Evolutionary conservation across 1,140 invertebrate genomes (phyloP).

Genomic region (Glossosoma conforme): DNA sequence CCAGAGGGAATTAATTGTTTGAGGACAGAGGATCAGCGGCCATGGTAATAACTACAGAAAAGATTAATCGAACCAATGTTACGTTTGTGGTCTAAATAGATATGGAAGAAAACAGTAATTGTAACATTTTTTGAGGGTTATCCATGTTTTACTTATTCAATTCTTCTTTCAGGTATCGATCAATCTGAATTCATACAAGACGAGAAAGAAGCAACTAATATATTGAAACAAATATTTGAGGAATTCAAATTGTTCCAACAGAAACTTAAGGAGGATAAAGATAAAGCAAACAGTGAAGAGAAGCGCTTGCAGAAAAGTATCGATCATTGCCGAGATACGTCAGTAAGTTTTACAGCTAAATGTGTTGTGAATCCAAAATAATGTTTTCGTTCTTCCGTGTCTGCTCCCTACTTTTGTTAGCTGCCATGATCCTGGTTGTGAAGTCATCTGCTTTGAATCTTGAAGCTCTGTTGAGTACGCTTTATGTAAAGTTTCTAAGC

Average conservation of each 20-base stretch:
- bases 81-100: conserved; percentile 14
- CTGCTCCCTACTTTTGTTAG: too few relatives aligned
- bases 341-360: conserved; percentile 37
- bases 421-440: too few relatives aligned
- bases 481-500: too few relatives aligned
- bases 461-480: too few relatives aligned
- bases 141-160: neutral
- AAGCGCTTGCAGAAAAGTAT: conserved; percentile 47
- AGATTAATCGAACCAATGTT: too few relatives aligned
- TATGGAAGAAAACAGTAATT: neutral
- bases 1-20: too few relatives aligned
- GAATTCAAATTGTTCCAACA: conserved; percentile 42
- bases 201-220: conserved; percentile 35
- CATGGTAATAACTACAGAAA: too few relatives aligned
- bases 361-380: too few relatives aligned
- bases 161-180: conserved; percentile 5
- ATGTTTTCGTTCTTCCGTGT: too few relatives aligned
- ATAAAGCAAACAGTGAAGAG: conserved; percentile 43
- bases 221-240: conserved; percentile 38
- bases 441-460: too few relatives aligned
- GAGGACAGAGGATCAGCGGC: too few relatives aligned
- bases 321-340: conserved; percentile 42
- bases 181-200: conserved; percentile 25
- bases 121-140: neutral
- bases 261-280: conserved; percentile 40